phyloP scores from a whole-genome alignment of 2,797 vertebrate genomes.

The Margarornis squamiger region DNA sequence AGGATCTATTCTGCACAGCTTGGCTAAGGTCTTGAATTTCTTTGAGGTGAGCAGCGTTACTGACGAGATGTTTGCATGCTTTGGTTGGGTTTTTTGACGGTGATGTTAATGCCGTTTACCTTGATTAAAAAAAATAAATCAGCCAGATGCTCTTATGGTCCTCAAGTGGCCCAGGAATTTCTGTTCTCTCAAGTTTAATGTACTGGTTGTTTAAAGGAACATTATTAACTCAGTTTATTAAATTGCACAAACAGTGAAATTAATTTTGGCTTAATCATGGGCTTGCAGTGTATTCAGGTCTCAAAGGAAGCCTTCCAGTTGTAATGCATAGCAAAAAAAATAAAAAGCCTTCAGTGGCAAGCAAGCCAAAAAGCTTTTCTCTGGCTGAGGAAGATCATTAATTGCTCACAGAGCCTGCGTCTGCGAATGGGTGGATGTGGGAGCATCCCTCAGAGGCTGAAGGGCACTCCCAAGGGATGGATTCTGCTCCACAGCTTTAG shows the following conservation, averaged over 20 bases:
- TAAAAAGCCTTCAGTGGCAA: background rate
- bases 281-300: background rate
- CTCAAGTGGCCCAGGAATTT: background rate
- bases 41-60: constrained; percentile 88
- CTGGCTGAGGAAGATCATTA: background rate
- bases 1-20: constrained; percentile 88
- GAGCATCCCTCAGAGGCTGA: background rate
- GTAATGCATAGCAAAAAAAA: background rate
- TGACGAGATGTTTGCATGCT: background rate
- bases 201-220: background rate
- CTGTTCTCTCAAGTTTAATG: background rate
- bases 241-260: background rate
- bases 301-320: background rate
- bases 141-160: background rate
- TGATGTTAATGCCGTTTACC: background rate
- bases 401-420: background rate
- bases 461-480: background rate
- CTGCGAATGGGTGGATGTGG: background rate
- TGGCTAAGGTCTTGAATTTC: constrained; percentile 91
- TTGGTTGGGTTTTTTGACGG: background rate
- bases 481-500: background rate
- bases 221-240: background rate
- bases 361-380: background rate
- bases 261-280: background rate
- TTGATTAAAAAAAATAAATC: background rate